Evolutionary conservation across 1,140 invertebrate genomes (phyloP).

Genomic region (Branchinecta lindahli): DNA sequence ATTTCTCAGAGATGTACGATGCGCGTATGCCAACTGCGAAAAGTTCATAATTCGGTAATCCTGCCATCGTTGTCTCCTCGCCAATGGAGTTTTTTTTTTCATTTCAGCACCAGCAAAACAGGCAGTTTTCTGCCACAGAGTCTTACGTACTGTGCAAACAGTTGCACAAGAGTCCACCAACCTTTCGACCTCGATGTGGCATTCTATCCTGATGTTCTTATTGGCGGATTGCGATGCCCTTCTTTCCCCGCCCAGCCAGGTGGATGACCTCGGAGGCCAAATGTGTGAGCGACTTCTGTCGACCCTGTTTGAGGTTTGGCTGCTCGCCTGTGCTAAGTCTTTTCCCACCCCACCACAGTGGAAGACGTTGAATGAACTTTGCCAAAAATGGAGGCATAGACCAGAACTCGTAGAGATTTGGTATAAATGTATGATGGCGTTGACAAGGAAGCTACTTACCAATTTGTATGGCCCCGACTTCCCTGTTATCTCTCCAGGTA

Average conservation of each 20-base stretch:
- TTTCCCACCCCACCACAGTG: slow-evolving; percentile 85
- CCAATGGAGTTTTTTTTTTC: slow-evolving; percentile 12
- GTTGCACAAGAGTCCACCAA: slow-evolving; percentile 61
- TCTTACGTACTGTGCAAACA: slow-evolving; percentile 70
- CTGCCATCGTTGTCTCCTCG: no score
- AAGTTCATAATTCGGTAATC: no score
- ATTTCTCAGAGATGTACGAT: no score
- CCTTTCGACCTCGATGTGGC: slow-evolving; percentile 77
- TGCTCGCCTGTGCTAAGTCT: slow-evolving; percentile 73
- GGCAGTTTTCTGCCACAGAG: slow-evolving; percentile 85
- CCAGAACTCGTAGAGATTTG: slow-evolving; percentile 82
- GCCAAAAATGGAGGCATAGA: slow-evolving; percentile 80
- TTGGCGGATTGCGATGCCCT: slow-evolving; percentile 83
- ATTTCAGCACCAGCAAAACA: slow-evolving; percentile 64
- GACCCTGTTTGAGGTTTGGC: slow-evolving; percentile 88
- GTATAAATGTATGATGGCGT: slow-evolving; percentile 77
- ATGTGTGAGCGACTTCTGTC: slow-evolving; percentile 82
- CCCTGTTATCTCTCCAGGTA: slow-evolving; percentile 35
- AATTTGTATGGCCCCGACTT: slow-evolving; percentile 80
- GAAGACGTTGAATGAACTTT: slow-evolving; percentile 86
- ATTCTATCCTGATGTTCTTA: slow-evolving; percentile 70
- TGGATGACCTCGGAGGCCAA: slow-evolving; percentile 83
- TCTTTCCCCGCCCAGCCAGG: slow-evolving; percentile 61
- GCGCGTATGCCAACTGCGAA: no score
- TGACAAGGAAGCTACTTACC: slow-evolving; percentile 63